Evolutionary conservation across 2,797 vertebrate genomes (phyloP).

Genomic region (Anisognathus igniventris): DNA sequence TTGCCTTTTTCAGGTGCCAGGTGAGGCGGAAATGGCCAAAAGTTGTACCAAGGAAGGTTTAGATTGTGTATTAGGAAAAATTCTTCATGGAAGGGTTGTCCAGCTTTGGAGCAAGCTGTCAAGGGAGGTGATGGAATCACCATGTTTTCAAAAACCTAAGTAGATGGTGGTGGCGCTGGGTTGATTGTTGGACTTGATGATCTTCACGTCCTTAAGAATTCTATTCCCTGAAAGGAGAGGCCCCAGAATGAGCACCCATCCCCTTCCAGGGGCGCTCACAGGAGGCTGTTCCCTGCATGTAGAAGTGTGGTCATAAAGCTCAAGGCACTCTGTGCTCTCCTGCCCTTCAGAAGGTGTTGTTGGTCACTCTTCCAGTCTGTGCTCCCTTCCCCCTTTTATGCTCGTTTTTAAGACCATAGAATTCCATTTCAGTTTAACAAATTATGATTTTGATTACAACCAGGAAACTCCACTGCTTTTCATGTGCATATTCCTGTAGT

Average conservation of each 20-base stretch:
- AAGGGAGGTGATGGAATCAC: neutral
- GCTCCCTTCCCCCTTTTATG: neutral
- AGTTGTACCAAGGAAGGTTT: too few species aligned
- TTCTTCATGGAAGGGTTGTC: neutral
- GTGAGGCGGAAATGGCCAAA: neutral
- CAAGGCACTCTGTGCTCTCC: neutral
- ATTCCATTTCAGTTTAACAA: neutral
- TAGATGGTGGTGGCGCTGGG: neutral
- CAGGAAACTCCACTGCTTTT: neutral
- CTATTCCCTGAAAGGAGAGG: neutral
- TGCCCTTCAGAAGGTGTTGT: fast-evolving
- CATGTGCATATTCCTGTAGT: neutral
- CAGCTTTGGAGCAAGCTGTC: neutral
- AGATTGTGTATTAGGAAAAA: neutral
- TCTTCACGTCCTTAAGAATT: neutral
- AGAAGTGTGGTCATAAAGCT: neutral
- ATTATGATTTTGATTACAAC: neutral
- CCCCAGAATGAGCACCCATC: neutral
- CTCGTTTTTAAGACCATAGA: neutral
- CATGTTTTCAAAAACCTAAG: neutral
- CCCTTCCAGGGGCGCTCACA: too few species aligned
- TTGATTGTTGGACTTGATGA: neutral
- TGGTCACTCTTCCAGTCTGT: neutral
- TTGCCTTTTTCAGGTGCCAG: neutral
- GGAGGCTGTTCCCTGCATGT: neutral